Base-by-base conservation (phyloP, 2,113 vertebrate genomes). In the Trogon melanurus region DNA sequence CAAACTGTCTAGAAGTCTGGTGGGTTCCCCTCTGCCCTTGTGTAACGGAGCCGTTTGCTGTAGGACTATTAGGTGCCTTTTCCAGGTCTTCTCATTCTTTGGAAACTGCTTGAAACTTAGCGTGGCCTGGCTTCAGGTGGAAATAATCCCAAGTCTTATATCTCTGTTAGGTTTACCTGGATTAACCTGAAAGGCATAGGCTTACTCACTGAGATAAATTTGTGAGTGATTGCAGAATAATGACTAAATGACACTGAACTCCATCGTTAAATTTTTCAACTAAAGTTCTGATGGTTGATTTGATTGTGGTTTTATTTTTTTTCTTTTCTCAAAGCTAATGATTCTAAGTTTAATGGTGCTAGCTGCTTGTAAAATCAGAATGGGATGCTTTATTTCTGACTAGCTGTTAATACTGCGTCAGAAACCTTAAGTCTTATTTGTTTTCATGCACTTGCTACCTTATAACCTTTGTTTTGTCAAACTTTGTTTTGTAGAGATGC, bases 31-130 rank as follows among this genome's bases (percentile, higher is more conserved):
- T 76, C 26, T 88, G 36, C 14, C 5, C 11, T 86, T 62, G 23
- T 4, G 0, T 54, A 29, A 1, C 2, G 29, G 30, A 17, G 6
- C 41, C 69, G 26, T 57, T 44, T 70, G 72, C 34, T 61, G 23
- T 26, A 32, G n/a, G n/a, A 23, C 17, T n/a, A 2, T 32, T 38
- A 54, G 45, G 12, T 50, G 41, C 7, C 1, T 67, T 70, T 74
- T 2, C 34, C 41, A 34, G 29, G 34, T 47, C 27, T 70, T 51
- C 25, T 58, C 1, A 3, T 60, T 85, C 22, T 69, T 91, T 45
- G 53, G 70, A 79, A 75, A 27, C 17, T 53, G 20, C 11, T 61
- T 91, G 67, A 58, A 65, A 73, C 22, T 60, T 32, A 21, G 3
- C 7, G 9, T 30, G 29, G 27, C 44, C 38, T 60, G 34, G 34